Conservation (phyloP, 2,113 vertebrate species). For the Anolis sagrei region DNA sequence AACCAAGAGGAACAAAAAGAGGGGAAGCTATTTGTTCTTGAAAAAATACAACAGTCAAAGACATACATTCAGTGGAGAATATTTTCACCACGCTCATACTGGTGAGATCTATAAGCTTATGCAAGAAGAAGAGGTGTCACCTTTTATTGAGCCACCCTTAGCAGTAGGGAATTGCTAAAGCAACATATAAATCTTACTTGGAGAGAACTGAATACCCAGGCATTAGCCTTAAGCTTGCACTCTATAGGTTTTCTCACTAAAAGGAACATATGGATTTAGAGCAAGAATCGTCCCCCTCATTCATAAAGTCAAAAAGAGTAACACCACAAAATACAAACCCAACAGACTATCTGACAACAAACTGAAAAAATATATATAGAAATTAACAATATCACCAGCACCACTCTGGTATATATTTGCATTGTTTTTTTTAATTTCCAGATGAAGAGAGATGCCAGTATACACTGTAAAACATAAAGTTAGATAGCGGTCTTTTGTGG, state of each 20-base stretch:
- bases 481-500: background rate
- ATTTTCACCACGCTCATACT: background rate
- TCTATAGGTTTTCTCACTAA: background rate
- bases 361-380: background rate
- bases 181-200: background rate
- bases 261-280: background rate
- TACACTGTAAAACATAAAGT: background rate
- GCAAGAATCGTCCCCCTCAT: background rate
- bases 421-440: background rate
- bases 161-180: background rate
- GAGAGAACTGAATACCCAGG: background rate
- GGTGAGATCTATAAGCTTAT: background rate
- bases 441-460: background rate
- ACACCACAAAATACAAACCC: background rate
- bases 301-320: background rate
- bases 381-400: background rate
- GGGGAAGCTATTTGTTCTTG: background rate
- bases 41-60: background rate
- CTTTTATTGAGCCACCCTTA: background rate
- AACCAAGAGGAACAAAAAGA: background rate
- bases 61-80: background rate
- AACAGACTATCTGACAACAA: background rate
- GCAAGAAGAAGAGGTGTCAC: background rate
- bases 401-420: background rate
- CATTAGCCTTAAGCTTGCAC: constrained; percentile 1